These are phyloP conservation scores for Epizoanthus rinbou DNA, from an alignment of 92 coral and sea anemone species.

Conservation along the genomic window DNA sequence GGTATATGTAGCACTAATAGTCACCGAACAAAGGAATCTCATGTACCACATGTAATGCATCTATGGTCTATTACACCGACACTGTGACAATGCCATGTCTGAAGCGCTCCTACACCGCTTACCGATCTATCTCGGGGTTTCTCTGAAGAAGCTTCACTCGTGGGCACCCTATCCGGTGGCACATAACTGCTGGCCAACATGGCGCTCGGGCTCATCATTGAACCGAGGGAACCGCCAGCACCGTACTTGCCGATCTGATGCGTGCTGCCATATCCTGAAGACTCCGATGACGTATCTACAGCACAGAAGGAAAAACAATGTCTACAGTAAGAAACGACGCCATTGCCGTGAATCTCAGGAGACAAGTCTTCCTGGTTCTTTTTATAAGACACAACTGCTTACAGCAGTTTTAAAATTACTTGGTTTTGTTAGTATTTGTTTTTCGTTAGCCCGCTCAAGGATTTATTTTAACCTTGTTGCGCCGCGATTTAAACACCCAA, in stretches of 20 bases:
- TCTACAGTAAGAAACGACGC: not conserved
- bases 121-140: conserved; percentile 38
- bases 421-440: too few relatives aligned
- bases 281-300: conserved; percentile 42
- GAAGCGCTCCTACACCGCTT: not conserved
- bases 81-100: not conserved
- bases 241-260: conserved; percentile 39
- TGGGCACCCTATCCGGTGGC: conserved; percentile 5
- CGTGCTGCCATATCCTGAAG: conserved; percentile 32
- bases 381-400: not conserved
- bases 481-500: too few relatives aligned
- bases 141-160: conserved; percentile 15
- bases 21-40: too few relatives aligned
- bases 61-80: not conserved
- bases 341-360: not conserved
- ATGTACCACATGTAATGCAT: not conserved
- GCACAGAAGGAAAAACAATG: not conserved
- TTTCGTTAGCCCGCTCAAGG: too few relatives aligned
- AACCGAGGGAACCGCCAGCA: conserved; percentile 1
- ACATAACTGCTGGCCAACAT: conserved; percentile 40
- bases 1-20: too few relatives aligned
- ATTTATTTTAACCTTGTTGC: too few relatives aligned
- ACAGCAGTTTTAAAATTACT: too few relatives aligned
- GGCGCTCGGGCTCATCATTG: conserved; percentile 43
- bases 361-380: not conserved